Conservation (phyloP, 2,113 vertebrate species). For the Pseudorectes ferrugineus region DNA sequence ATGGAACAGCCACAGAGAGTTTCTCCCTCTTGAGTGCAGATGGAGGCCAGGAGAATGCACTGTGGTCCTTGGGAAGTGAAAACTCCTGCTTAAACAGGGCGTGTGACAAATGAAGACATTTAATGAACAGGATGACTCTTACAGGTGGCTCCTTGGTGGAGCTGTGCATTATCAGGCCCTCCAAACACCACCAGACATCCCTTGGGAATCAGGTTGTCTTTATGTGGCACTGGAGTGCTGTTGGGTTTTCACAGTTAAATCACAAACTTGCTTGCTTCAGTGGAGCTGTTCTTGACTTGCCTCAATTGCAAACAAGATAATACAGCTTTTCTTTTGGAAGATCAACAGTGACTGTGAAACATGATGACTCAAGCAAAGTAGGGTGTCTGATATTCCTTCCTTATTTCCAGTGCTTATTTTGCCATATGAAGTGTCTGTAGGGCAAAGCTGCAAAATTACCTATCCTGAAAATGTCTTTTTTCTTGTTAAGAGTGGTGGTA, state of each 20-base stretch:
- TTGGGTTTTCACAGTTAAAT: not conserved
- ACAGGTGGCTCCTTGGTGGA: not conserved
- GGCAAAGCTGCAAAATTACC: not conserved
- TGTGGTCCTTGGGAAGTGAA: not conserved
- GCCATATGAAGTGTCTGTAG: not conserved
- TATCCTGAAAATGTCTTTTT: not conserved
- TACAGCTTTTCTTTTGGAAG: not conserved
- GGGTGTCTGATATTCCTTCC: not conserved
- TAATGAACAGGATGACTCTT: not conserved
- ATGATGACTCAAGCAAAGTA: not conserved
- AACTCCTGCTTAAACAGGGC: rapidly evolving
- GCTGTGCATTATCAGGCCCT: not conserved
- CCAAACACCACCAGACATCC: not conserved
- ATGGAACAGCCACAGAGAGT: not conserved
- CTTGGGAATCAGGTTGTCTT: not conserved
- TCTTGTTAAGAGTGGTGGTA: not conserved
- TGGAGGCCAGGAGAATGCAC: not conserved
- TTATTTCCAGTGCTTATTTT: not conserved
- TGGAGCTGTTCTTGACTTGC: not conserved
- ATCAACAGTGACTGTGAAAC: not conserved
- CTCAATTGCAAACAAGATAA: not conserved
- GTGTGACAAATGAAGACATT: not conserved
- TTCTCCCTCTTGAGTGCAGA: not conserved
- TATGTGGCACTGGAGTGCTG: not conserved
- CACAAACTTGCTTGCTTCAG: not conserved